Evolutionary conservation across 92 coral and sea anemone species (phyloP), one percentile per base, ranked within the genome.

Genomic region (Ricordea florida): DNA sequence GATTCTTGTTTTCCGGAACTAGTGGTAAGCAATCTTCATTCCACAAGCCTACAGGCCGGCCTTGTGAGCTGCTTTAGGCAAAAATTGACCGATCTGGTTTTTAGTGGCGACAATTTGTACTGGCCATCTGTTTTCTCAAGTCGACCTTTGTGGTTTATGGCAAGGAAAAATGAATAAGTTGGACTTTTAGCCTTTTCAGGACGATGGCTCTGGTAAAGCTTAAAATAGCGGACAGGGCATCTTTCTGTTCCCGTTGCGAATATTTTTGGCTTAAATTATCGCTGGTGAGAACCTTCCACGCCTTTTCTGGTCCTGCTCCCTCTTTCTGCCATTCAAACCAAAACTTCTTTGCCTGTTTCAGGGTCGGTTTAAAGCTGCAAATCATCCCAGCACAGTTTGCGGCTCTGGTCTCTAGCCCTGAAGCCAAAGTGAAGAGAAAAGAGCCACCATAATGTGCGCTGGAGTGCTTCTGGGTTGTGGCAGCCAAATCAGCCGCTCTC

Each of bases 331-430:
- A 40, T 14, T 59, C 69, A 64, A 23, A 32, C 66, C 18, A 76
- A 14, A 5, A 57, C 37, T 76, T 76, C 74, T 33, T 43, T 25
- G 62, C 72, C 72, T 0, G 70, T 57, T 62, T 62, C 62, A 23
- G 37, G 60, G 25, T 76, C 62, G 42, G 13, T 76, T 16, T 56
- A 10, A 35, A 62, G 56, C 21, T 61, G 17, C 17, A 76, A 61
- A 33, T 62, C 74, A 36, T 63, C 82, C 74, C 74, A 47, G 49
- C 83, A 43, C 14, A 62, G 73, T 47, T 74, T 74, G 7, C 62
- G 57, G 29, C 70, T 70, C 34, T 70, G 49, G 20, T 56, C 72
- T 37, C 72, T 21, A 0, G 80, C 80, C 32, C 72, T 47, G 41
- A 72, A 72, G 16, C 71, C 80, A 59, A 72, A 72, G 38, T 59